Conservation (phyloP, 2,888 invertebrate species). For the Ormyrus thymus region DNA sequence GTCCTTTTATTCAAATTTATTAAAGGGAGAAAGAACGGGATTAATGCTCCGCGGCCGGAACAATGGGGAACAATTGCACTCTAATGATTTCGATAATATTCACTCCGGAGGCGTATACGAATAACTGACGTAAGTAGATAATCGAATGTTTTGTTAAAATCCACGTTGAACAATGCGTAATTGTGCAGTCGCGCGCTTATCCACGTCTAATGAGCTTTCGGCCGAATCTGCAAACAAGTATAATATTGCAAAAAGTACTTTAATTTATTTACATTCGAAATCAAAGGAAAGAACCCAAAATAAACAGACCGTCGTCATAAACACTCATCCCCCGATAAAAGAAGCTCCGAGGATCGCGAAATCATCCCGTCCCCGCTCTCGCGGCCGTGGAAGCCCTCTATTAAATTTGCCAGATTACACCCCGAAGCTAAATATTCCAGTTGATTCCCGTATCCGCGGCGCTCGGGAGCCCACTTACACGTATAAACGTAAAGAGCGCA, state of each 20-base stretch:
- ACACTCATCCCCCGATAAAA: not conserved
- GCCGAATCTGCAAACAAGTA: too few relatives aligned
- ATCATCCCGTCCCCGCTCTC: not conserved
- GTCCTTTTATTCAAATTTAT: constrained; percentile 42
- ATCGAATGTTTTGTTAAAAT: too few relatives aligned
- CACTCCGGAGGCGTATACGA: too few relatives aligned
- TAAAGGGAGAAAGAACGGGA: not conserved
- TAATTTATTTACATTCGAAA: too few relatives aligned
- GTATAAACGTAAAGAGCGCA: constrained; percentile 7
- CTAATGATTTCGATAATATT: too few relatives aligned
- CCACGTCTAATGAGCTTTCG: too few relatives aligned
- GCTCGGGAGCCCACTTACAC: not conserved
- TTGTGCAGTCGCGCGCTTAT: too few relatives aligned
- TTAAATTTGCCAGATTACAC: not conserved
- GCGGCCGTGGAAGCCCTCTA: not conserved
- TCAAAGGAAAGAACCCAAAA: not conserved
- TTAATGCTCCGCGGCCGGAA: too few relatives aligned
- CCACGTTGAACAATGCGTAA: too few relatives aligned
- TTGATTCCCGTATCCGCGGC: not conserved
- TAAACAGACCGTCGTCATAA: not conserved
- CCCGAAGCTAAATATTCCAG: not conserved
- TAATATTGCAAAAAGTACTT: too few relatives aligned
- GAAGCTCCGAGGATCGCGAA: not conserved
- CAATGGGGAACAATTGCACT: too few relatives aligned
- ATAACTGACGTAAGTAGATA: too few relatives aligned